Evolutionary conservation across 2,797 vertebrate genomes (phyloP).

Genomic region (Phrynocephalus guinanensis): DNA sequence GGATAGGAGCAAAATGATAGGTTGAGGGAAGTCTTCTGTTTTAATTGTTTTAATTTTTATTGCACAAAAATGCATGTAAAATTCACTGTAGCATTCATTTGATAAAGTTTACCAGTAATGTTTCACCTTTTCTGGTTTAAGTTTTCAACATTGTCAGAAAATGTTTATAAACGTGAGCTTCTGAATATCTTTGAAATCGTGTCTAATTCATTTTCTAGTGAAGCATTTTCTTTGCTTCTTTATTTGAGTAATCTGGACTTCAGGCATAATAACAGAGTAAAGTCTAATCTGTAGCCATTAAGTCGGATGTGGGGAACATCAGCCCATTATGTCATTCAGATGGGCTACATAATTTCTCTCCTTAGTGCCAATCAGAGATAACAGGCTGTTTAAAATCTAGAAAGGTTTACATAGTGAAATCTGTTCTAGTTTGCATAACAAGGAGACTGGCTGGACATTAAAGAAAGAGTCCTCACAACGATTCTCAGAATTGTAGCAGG

Average conservation of each 20-base stretch:
- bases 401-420: no score
- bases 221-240: background rate
- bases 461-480: no score
- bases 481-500: no score
- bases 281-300: no score
- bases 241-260: background rate
- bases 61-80: background rate
- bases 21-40: background rate
- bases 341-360: no score
- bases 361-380: no score
- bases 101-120: background rate
- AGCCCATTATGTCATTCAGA: no score
- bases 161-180: background rate
- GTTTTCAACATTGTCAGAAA: background rate
- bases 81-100: background rate
- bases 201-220: background rate
- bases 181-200: background rate
- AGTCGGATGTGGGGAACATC: no score
- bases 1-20: background rate
- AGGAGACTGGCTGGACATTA: no score
- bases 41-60: constrained; percentile 1
- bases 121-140: background rate
- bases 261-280: background rate
- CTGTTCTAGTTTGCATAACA: no score
- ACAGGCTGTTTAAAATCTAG: no score